Evolutionary conservation across 2,888 invertebrate genomes (phyloP), one percentile per base, ranked within the genome.

Genomic region (Caenorhabditis sinica): DNA sequence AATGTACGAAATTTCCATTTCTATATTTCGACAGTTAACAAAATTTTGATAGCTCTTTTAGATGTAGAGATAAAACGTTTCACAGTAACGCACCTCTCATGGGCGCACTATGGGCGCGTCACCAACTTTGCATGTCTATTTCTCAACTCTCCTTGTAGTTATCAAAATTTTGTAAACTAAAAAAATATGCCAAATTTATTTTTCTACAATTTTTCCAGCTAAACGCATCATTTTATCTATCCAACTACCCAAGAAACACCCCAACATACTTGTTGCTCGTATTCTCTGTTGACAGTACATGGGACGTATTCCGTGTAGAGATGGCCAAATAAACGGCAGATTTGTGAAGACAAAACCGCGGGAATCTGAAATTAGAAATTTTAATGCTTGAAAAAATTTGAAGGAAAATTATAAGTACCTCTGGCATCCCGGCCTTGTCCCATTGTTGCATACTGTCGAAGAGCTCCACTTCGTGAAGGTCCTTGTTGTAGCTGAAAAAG

Each of bases 391-490:
- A n/a, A n/a, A n/a, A n/a, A n/a, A n/a, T n/a, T n/a, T n/a, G n/a
- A n/a, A n/a, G n/a, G n/a, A n/a, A n/a, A n/a, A n/a, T n/a, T 45
- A 5, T 11, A 28, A 28, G 4, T 25, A 80, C 72, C 40, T 17
- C 33, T 11, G 80, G 80, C 15, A 1, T 33, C 8, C 58, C 65
- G 36, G 56, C 20, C 1, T 13, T 8, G 9, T 43, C 15, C 23
- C 9, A 83, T n/a, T 51, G 53, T 43, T 84, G 84, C 28, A 84
- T 33, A 76, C 80, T 80, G 40, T 84, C 84, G 15, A 45, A 80
- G 3, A 84, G 6, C 2, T 36, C 45, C 3, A 84, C 49, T 4
- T 58, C 36, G 0, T 68, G 20, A 11, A 58, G 11, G 43, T 17
- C 30, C 3, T 75, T 53, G 9, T 75, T 51, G 36, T 58, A 84